Evolutionary conservation across 2,113 vertebrate species (phyloP).

Genomic region (Cynopterus brachyotis): DNA sequence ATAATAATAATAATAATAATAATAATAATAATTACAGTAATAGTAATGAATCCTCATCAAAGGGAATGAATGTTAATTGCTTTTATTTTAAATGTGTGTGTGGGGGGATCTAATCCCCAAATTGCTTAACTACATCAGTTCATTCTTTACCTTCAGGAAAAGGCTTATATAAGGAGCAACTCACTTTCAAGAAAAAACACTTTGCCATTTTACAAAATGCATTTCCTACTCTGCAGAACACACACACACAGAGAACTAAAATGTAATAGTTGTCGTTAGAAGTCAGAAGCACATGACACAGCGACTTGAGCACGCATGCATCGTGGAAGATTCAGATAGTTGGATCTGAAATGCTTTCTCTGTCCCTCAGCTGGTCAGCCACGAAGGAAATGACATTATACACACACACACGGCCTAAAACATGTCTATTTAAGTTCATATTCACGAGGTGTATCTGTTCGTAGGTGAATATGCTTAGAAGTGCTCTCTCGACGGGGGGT

Average conservation of each 20-base stretch:
- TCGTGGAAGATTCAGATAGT: not conserved
- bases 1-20: not conserved
- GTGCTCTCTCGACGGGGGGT: not conserved
- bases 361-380: not conserved
- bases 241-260: not conserved
- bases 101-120: not conserved
- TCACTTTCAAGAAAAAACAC: not conserved
- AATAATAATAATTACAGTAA: not conserved
- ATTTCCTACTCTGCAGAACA: not conserved
- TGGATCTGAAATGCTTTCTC: not conserved
- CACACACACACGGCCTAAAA: not conserved
- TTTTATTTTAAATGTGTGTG: not conserved
- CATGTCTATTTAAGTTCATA: not conserved
- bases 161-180: not conserved
- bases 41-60: not conserved
- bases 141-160: slow-evolving; percentile 17
- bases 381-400: slow-evolving; percentile 15
- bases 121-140: not conserved
- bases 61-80: not conserved
- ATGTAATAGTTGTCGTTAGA: not conserved
- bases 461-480: slow-evolving; percentile 12
- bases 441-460: not conserved
- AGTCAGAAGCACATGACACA: not conserved
- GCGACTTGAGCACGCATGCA: not conserved
- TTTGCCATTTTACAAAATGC: not conserved